These are phyloP conservation scores for Trissolcus basalis DNA, from an alignment of 1,140 invertebrate genomes.

Conservation along the genomic window DNA sequence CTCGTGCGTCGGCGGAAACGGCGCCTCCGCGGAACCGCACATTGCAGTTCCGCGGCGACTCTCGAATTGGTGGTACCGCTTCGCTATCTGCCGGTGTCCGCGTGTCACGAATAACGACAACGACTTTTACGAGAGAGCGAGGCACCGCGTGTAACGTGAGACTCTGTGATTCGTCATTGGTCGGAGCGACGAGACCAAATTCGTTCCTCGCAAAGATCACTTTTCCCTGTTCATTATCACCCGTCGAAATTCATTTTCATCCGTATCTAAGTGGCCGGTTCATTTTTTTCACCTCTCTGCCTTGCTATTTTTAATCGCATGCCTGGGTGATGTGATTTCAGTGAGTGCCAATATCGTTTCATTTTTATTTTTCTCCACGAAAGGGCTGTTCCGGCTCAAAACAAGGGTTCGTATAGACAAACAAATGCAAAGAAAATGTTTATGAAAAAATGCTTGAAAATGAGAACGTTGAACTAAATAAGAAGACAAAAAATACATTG, in stretches of 20 bases:
- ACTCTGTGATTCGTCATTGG: slow-evolving; percentile 54
- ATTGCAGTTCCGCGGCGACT: slow-evolving; percentile 55
- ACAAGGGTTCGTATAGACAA: too few relatives aligned
- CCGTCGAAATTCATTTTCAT: neutral
- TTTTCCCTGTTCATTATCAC: slow-evolving; percentile 4
- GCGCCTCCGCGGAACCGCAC: slow-evolving; percentile 52
- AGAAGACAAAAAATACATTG: too few relatives aligned
- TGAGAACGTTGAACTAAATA: too few relatives aligned
- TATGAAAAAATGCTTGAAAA: too few relatives aligned
- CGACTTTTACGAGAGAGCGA: slow-evolving; percentile 31
- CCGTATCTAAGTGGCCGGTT: neutral
- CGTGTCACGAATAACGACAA: slow-evolving; percentile 50
- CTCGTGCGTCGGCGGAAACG: slow-evolving; percentile 51
- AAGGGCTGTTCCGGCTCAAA: slow-evolving; percentile 9
- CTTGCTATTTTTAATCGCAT: neutral
- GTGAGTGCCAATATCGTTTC: slow-evolving; percentile 18
- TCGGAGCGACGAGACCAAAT: slow-evolving; percentile 39
- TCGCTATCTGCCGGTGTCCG: slow-evolving; percentile 27
- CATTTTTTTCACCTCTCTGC: neutral
- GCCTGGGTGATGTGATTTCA: slow-evolving; percentile 39
- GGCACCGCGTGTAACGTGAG: slow-evolving; percentile 52
- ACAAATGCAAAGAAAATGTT: too few relatives aligned
- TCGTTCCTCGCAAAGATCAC: slow-evolving; percentile 35
- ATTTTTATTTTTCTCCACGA: slow-evolving; percentile 18
- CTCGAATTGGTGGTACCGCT: slow-evolving; percentile 44